Base-by-base conservation (phyloP, 2,113 vertebrate genomes). In the Piprites chloris region DNA sequence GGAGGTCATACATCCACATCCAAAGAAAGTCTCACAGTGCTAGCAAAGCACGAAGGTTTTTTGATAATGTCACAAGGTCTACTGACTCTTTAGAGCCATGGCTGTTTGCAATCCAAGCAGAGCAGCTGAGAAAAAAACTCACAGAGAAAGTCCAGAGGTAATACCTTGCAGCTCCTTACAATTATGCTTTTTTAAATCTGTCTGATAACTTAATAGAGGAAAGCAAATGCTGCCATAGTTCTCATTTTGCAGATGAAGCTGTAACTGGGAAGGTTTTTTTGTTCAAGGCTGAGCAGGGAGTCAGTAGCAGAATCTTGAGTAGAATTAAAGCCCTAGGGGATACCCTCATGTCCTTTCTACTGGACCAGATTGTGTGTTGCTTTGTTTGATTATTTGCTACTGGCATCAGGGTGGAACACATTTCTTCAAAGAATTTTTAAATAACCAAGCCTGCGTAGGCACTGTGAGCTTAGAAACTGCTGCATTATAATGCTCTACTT, bases 61-160 rank as follows among this genome's bases (percentile, higher is more conserved):
- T 99, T 61, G 97, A 99, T 67, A 62, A 93, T 17, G 63, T 99
- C 75, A 97, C 97, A 78, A 98, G 97, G 97, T 97, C 95, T 84
- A 58, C 95, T 41, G 50, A 90, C 27, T 97, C 96, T 22, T 89
- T 99, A 89, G 97, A 99, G 94, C 99, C 99, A 1, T 98, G 98
- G 97, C 94, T 99, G 71, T 99, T 99, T 77, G 98, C 99, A 18
- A 98, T 99, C 75, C 98, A 98, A 76, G 98, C 98, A 21, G 99
- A 99, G 97, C 98, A 98, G 94, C 98, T 98, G 95, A 98, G 99
- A 92, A 99, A 99, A 95, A 98, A 98, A 50, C 98, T 99, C 75
- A 97, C 98, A 63, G 99, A 99, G 23, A 95, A 96, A 28, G 98
- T 99, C 62, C 98, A 98, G 93, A 98, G 99, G 99, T 99, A 97